A percentile compares a stretch with the other conserved stretches of the same genome.
Conservation (phyloP, 1,140 invertebrate species). For the Heliconius himera region DNA sequence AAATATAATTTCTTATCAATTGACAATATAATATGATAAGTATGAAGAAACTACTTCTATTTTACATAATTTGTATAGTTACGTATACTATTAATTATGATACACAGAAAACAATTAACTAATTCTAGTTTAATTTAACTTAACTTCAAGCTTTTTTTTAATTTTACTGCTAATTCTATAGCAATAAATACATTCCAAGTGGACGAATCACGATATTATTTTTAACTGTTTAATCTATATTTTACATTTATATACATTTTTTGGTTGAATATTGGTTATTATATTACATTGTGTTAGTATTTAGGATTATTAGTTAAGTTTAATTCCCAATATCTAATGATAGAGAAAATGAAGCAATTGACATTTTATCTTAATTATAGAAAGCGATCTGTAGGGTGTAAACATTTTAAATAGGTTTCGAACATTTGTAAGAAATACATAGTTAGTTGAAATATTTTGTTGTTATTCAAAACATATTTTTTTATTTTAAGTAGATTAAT, state of each 20-base stretch:
- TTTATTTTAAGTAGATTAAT: no score
- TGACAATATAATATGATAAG: constrained; percentile 32
- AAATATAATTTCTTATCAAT: constrained; percentile 36
- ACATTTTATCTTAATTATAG: constrained; percentile 47
- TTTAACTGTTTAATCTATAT: constrained; percentile 32
- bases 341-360: constrained; percentile 52
- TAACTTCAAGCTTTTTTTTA: constrained; percentile 12
- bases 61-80: background rate
- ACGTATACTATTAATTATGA: constrained; percentile 27
- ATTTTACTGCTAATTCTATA: constrained; percentile 25
- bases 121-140: background rate
- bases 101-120: background rate
- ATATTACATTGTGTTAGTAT: constrained; percentile 35
- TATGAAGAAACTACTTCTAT: constrained; percentile 21
- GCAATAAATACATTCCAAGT: constrained; percentile 56
- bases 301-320: background rate
- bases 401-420: background rate
- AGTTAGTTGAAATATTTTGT: no score
- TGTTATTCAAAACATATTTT: no score
- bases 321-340: background rate
- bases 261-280: background rate
- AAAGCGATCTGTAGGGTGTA: constrained; percentile 23
- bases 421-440: background rate
- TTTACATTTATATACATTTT: constrained; percentile 45
- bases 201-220: constrained; percentile 69